These are phyloP conservation scores for Notolabrus celidotus DNA, from an alignment of 2,797 vertebrate genomes.

Conservation along the genomic window DNA sequence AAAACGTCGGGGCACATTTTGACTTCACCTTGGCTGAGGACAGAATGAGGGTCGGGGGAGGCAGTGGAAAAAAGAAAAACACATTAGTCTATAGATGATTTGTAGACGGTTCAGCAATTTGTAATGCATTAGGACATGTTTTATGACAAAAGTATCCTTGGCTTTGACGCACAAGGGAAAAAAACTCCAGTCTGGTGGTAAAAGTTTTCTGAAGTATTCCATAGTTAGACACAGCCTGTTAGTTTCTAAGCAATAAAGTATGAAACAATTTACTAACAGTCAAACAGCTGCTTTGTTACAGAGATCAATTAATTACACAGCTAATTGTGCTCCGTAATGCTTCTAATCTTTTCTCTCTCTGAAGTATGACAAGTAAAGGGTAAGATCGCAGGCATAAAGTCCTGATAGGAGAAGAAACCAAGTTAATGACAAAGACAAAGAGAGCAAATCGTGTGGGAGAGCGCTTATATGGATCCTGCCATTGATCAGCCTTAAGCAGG, in stretches of 20 bases:
- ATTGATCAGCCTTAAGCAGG: slow-evolving; percentile 73
- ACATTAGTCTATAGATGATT: slow-evolving; percentile 40
- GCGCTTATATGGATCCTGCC: slow-evolving; percentile 63
- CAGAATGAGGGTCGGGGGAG: slow-evolving; percentile 18
- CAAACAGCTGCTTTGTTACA: slow-evolving; percentile 14
- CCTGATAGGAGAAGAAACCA: slow-evolving; percentile 47
- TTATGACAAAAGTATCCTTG: slow-evolving; percentile 50
- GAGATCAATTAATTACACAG: slow-evolving; percentile 39
- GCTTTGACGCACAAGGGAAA: slow-evolving; percentile 13
- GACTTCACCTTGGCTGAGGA: slow-evolving; percentile 92
- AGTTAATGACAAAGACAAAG: slow-evolving; percentile 71
- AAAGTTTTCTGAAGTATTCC: not conserved
- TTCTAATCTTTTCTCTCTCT: slow-evolving; percentile 50
- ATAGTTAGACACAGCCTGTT: too few species aligned
- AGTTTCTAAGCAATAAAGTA: too few species aligned
- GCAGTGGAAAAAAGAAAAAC: slow-evolving; percentile 33
- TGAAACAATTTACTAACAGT: not conserved
- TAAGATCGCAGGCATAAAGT: slow-evolving; percentile 23
- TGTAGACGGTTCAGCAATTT: slow-evolving; percentile 31
- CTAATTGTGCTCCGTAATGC: slow-evolving; percentile 22
- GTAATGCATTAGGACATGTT: slow-evolving; percentile 38
- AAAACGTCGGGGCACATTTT: slow-evolving; percentile 94
- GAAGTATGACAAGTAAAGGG: slow-evolving; percentile 44
- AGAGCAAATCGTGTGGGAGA: slow-evolving; percentile 43
- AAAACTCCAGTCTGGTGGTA: not conserved